Base-by-base conservation (phyloP, 1,140 invertebrate genomes). In the Aphelinus atriplicis region DNA sequence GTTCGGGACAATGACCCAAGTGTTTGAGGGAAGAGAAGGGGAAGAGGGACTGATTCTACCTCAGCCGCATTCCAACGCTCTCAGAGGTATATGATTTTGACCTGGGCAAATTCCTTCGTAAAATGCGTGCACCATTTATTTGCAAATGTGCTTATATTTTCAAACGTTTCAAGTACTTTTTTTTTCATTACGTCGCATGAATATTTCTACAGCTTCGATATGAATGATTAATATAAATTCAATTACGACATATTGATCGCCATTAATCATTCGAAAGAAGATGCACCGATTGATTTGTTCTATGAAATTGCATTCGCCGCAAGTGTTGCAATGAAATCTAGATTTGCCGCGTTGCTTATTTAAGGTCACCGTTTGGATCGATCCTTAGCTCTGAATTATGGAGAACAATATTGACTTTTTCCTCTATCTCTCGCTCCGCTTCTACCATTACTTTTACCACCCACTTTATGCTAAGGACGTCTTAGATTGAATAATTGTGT, bases 1-100 rank as follows among this genome's bases (percentile, higher is more conserved):
- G 72, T 74, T 77, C n/a, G 61, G 72, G 73, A 73, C 76, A 77
- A 73, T 73, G 73, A 78, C 77, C 79, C 77, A 71, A 74, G 72
- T 73, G 72, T 74, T 68, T 74, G 65, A 68, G 72, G 72, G 61
- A 73, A 42, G 73, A 56, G 51, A 69, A 66, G 47, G 53, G 55
- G 47, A 68, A 78, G 67, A 76, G 78, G 76, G 75, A 80, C 61
- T 76, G 78, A 80, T 80, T 76, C 77, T 77, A 78, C 79, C 76
- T 80, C 76, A 82, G 71, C 76, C 77, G 72, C 77, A 79, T 79
- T 81, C 78, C 76, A 81, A 76, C 79, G 77, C 67, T 77, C 77
- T 80, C 56, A 76, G 73, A 78, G 73, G 77, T 80, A 78, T 89
- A 89, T 85, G 88, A 84, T 88, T 90, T 64, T 81, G 78, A 60